These are phyloP conservation scores for Troides oblongomaculatus DNA, from an alignment of 2,888 invertebrate genomes.

Conservation along the genomic window DNA sequence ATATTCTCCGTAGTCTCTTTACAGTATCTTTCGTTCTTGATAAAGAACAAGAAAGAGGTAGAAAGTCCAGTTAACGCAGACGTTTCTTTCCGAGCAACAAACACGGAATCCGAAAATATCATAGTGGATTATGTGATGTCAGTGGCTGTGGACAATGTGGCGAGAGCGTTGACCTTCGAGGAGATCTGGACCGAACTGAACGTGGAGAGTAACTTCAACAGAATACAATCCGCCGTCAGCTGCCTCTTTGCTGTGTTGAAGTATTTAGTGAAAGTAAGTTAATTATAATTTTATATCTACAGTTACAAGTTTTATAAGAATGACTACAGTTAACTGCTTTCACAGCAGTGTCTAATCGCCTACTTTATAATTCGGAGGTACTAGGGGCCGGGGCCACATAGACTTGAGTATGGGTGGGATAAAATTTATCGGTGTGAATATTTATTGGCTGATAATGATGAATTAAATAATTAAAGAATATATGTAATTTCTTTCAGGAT, in stretches of 20 bases:
- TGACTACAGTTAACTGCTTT: too few relatives aligned
- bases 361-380: too few relatives aligned
- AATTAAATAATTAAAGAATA: background rate
- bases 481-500: conserved; percentile 51
- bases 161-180: conserved; percentile 58
- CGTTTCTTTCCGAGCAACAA: conserved; percentile 61
- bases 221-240: conserved; percentile 71
- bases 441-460: too few relatives aligned
- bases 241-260: conserved; percentile 72
- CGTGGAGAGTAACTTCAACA: conserved; percentile 61
- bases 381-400: too few relatives aligned
- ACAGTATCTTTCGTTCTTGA: conserved; percentile 73
- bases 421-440: too few relatives aligned
- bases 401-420: too few relatives aligned
- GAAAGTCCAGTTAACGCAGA: conserved; percentile 68
- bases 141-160: conserved; percentile 62
- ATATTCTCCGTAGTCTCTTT: conserved; percentile 69
- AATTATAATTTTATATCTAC: background rate
- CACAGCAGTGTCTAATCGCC: too few relatives aligned
- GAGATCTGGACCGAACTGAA: conserved; percentile 72
- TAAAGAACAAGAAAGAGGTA: conserved; percentile 73
- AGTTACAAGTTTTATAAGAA: too few relatives aligned
- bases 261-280: conserved; percentile 67
- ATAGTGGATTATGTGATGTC: conserved; percentile 64
- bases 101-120: conserved; percentile 56